Conservation (phyloP, 2,888 invertebrate genomes). For the Steinernema scapterisci region DNA sequence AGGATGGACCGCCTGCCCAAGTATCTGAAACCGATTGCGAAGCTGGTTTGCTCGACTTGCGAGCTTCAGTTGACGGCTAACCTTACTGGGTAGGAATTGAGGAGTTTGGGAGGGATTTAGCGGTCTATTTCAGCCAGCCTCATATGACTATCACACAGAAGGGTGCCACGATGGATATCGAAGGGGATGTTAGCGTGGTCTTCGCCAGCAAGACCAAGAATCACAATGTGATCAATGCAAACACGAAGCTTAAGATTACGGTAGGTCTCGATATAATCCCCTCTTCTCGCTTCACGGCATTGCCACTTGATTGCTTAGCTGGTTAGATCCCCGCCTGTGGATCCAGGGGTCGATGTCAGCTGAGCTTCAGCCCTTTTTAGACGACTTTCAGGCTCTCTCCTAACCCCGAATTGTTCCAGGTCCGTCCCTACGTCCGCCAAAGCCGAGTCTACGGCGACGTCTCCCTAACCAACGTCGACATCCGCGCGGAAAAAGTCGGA, state of each 20-base stretch:
- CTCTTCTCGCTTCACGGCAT: background rate
- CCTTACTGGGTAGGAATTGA: conserved; percentile 52
- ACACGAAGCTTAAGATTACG: conserved; percentile 57
- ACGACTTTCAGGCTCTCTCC: too few species aligned
- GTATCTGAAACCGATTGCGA: conserved; percentile 54
- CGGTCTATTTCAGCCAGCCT: conserved; percentile 51
- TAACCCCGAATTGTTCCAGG: conserved; percentile 42
- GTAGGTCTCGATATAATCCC: conserved; percentile 41
- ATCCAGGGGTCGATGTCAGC: too few species aligned
- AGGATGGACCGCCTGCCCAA: conserved; percentile 50
- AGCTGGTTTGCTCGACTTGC: conserved; percentile 61
- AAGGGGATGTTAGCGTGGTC: conserved; percentile 56
- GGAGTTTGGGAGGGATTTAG: background rate
- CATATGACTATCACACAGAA: conserved; percentile 45
- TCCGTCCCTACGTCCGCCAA: conserved; percentile 62
- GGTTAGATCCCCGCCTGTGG: too few species aligned
- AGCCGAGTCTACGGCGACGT: conserved; percentile 63
- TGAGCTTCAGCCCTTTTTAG: too few species aligned
- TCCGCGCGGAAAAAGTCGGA: conserved; percentile 64
- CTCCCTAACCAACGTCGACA: conserved; percentile 63
- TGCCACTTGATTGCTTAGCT: too few species aligned
- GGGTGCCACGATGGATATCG: conserved; percentile 52
- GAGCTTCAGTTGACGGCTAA: conserved; percentile 57
- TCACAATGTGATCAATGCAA: conserved; percentile 59
- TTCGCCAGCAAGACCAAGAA: conserved; percentile 51